Evolutionary conservation across 2,113 vertebrate species (phyloP), one percentile per base, ranked within the genome.

Genomic region (Picathartes gymnocephalus): DNA sequence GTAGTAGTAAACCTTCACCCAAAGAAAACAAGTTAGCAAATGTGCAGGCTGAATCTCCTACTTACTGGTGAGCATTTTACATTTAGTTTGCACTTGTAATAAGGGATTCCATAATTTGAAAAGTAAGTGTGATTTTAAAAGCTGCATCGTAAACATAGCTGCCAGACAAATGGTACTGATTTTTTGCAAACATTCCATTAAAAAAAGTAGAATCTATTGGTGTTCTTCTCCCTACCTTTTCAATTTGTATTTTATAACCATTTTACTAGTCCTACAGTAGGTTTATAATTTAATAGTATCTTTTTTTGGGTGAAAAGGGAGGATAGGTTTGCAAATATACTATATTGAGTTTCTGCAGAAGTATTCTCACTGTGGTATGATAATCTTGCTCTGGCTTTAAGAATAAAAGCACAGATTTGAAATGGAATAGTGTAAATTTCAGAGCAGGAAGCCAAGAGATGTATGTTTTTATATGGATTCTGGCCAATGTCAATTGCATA

Each of bases 401-500:
- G 86, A 96, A 62, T 71, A 81, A 86, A 95, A 90, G 30, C 64
- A 47, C 10, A 71, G 48, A 58, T 90, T 87, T 73, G 68, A 80
- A 84, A 77, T 19, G 23, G 9, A 81, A 71, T 40, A 83, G 86
- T 87, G 50, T 50, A 78, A 80, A 65, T 78, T 88, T 81, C 65
- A 91, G 77, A 92, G 78, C 42, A 66, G 68, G 60, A 44, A 96
- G 50, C 81, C 61, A 54, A 54, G 73, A 93, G 66, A 77, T 96
- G 57, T 97, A 78, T 96, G 71, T 91, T 94, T 96, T 81, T 37
- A 28, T 39, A 31, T 95, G 81, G 91, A 92, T 87, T 77, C 65
- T 76, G 65, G 81, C 92, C 96, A 94, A 91, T 73, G 70, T 95
- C 95, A 94, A 5, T 96, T 96, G 82, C 60, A 87, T 51, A 74